A percentile compares a stretch with the other conserved stretches of the same genome.
Evolutionary conservation across 2,888 invertebrate species (phyloP).

Genomic region (Perizoma affinitatum): DNA sequence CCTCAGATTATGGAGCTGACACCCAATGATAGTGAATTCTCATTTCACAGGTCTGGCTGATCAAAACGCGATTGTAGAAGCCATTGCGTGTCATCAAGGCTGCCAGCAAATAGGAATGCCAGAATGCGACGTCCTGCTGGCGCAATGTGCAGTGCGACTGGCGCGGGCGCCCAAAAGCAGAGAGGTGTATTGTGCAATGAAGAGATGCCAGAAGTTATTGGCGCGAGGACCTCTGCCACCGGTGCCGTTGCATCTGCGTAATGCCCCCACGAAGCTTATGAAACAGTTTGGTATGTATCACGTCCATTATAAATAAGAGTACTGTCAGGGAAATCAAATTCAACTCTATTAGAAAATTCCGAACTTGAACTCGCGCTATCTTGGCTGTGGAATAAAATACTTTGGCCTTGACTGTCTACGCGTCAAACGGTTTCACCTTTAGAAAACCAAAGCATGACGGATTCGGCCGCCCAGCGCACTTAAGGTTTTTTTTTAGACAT

Average conservation of each 20-base stretch:
- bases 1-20: too few relatives aligned
- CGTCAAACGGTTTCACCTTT: too few relatives aligned
- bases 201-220: constrained; percentile 85
- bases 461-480: too few relatives aligned
- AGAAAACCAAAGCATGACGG: too few relatives aligned
- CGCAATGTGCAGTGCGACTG: constrained; percentile 90
- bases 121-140: constrained; percentile 90
- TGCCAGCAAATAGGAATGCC: constrained; percentile 93
- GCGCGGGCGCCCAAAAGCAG: constrained; percentile 90
- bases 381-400: too few relatives aligned
- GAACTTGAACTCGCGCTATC: too few relatives aligned
- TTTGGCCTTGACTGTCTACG: too few relatives aligned
- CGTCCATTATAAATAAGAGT: not conserved
- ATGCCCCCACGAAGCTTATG: constrained; percentile 92
- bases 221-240: constrained; percentile 87
- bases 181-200: constrained; percentile 85
- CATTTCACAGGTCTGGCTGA: constrained; percentile 85
- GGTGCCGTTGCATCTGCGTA: constrained; percentile 91
- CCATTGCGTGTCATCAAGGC: constrained; percentile 90
- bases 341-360: too few relatives aligned
- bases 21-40: not conserved
- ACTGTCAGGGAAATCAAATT: too few relatives aligned
- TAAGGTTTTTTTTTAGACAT: too few relatives aligned
- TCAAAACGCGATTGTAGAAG: constrained; percentile 86
- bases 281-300: constrained; percentile 85